Conservation (phyloP, 2,888 invertebrate genomes). For the Agrilus cyanescens region DNA sequence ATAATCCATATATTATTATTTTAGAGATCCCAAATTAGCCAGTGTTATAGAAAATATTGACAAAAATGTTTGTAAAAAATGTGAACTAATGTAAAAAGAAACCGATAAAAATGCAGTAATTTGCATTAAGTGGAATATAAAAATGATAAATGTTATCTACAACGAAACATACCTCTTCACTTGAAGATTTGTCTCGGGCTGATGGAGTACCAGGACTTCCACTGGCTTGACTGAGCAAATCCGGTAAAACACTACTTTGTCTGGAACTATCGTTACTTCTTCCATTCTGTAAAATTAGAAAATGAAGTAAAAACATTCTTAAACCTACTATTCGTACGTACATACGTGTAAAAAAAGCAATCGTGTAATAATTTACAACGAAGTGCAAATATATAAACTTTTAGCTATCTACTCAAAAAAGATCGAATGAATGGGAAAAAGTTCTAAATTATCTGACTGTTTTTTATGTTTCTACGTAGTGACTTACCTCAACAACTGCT, state of each 20-base stretch:
- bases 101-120: neutral
- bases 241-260: slow-evolving; percentile 88
- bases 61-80: slow-evolving; percentile 3
- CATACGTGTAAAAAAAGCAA: neutral
- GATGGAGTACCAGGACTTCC: slow-evolving; percentile 71
- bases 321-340: neutral
- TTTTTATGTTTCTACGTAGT: too few relatives aligned
- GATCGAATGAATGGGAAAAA: too few relatives aligned
- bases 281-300: slow-evolving; percentile 30
- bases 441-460: too few relatives aligned
- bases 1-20: neutral
- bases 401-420: too few relatives aligned
- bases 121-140: too few relatives aligned
- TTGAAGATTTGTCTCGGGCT: slow-evolving; percentile 83
- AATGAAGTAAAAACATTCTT: slow-evolving; percentile 1
- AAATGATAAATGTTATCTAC: neutral
- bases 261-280: slow-evolving; percentile 51
- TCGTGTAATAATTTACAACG: neutral
- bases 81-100: neutral
- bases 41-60: neutral
- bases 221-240: slow-evolving; percentile 82
- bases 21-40: neutral
- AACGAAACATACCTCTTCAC: slow-evolving; percentile 74
- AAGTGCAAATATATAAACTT: too few relatives aligned
- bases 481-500: too few relatives aligned